Evolutionary conservation across 2,797 vertebrate species (phyloP).

Genomic region (Chaetodon trifasciatus): DNA sequence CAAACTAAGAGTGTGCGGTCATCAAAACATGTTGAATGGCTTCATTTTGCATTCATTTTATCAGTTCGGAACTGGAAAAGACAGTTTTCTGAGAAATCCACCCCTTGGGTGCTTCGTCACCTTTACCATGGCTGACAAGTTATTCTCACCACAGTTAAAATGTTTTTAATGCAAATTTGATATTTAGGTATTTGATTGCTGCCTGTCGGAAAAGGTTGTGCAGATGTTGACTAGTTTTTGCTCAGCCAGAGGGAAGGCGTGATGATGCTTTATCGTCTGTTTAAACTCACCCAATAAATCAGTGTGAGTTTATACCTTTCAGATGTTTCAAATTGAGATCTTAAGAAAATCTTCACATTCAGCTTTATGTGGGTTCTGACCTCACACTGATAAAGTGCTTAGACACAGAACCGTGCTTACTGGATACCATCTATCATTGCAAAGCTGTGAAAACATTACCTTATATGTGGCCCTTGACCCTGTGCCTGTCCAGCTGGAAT

Average conservation of each 20-base stretch:
- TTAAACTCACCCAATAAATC: slow-evolving; percentile 14
- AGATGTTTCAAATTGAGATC: not conserved
- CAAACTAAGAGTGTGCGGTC: slow-evolving; percentile 13
- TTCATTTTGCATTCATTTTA: slow-evolving; percentile 19
- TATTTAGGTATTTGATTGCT: slow-evolving; percentile 34
- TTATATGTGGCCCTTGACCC: slow-evolving; percentile 2
- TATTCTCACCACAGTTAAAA: slow-evolving; percentile 26
- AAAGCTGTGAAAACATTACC: not conserved
- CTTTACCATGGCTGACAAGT: slow-evolving; percentile 36
- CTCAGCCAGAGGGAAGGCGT: not conserved
- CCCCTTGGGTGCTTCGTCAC: slow-evolving; percentile 39
- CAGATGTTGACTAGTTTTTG: slow-evolving; percentile 5
- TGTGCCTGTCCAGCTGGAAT: not conserved
- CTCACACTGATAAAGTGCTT: slow-evolving; percentile 3
- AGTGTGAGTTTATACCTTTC: slow-evolving; percentile 6
- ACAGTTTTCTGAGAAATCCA: slow-evolving; percentile 16
- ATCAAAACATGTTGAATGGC: slow-evolving; percentile 20
- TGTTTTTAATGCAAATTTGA: slow-evolving; percentile 42
- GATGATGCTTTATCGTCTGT: not conserved
- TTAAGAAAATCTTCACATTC: not conserved
- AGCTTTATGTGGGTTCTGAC: slow-evolving; percentile 6
- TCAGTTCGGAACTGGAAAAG: slow-evolving; percentile 25
- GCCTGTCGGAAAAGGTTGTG: slow-evolving; percentile 19
- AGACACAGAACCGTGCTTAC: not conserved
- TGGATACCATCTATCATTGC: not conserved